phyloP scores from a whole-genome alignment of 1,140 invertebrate species.

The Scaptomyza pallida region DNA sequence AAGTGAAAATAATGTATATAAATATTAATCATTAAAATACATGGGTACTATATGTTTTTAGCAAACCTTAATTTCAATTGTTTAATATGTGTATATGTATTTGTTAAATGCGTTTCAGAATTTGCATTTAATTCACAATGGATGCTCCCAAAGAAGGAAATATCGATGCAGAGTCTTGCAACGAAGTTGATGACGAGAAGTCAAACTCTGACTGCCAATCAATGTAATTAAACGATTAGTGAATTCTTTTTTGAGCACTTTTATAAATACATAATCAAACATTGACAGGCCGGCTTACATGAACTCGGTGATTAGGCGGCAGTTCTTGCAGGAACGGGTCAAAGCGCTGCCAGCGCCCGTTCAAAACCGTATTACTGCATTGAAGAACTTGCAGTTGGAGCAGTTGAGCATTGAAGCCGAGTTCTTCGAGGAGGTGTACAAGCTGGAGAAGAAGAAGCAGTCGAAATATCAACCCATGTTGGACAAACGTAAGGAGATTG shows the following conservation, averaged over 20 bases:
- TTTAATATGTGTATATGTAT: too few species aligned
- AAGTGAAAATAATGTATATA: neutral
- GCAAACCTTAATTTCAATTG: neutral
- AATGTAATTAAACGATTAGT: constrained; percentile 54
- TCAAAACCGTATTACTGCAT: constrained; percentile 93
- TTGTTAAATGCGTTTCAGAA: constrained; percentile 33
- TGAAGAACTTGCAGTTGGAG: constrained; percentile 96
- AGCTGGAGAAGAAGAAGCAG: constrained; percentile 96
- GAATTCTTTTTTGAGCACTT: constrained; percentile 10
- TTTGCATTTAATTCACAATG: constrained; percentile 57
- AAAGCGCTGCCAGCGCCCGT: constrained; percentile 89
- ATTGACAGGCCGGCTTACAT: constrained; percentile 76
- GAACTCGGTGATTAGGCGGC: constrained; percentile 72
- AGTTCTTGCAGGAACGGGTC: constrained; percentile 84
- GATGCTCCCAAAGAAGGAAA: constrained; percentile 64
- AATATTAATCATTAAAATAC: neutral
- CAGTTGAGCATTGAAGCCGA: constrained; percentile 95
- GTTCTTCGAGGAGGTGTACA: constrained; percentile 97
- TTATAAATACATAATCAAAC: constrained; percentile 3
- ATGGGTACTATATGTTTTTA: neutral
- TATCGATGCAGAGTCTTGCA: constrained; percentile 59
- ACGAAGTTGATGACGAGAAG: constrained; percentile 73
- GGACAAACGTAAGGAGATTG: constrained; percentile 92
- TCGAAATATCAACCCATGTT: constrained; percentile 92
- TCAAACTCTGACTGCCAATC: constrained; percentile 69